These are phyloP conservation scores for Aleiodes testaceus DNA, from an alignment of 2,888 invertebrate species.

Conservation along the genomic window DNA sequence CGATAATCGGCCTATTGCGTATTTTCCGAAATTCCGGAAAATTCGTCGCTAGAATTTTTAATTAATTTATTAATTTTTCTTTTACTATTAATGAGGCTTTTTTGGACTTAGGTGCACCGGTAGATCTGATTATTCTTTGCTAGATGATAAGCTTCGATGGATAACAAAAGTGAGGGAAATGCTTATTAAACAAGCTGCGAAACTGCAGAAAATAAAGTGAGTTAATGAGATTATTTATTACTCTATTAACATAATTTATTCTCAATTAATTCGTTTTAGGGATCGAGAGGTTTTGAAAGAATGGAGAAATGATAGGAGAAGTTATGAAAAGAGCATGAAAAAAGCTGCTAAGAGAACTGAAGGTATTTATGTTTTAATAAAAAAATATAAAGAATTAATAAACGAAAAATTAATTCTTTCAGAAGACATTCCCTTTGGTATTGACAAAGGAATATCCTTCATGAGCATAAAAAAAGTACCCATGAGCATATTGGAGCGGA, in stretches of 20 bases:
- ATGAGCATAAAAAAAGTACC: neutral
- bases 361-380: slow-evolving; percentile 52
- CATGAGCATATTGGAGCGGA: neutral
- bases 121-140: slow-evolving; percentile 48
- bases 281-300: slow-evolving; percentile 74
- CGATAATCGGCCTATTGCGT: slow-evolving; percentile 45
- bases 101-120: slow-evolving; percentile 58
- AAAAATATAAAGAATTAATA: neutral
- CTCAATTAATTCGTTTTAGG: slow-evolving; percentile 59
- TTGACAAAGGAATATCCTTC: slow-evolving; percentile 73
- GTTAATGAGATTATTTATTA: slow-evolving; percentile 47
- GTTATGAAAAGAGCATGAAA: slow-evolving; percentile 60
- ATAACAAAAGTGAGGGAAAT: slow-evolving; percentile 76
- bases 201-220: slow-evolving; percentile 79
- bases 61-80: slow-evolving; percentile 11
- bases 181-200: slow-evolving; percentile 75
- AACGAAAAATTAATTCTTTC: slow-evolving; percentile 60
- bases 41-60: slow-evolving; percentile 11
- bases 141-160: slow-evolving; percentile 68
- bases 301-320: slow-evolving; percentile 75
- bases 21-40: slow-evolving; percentile 43
- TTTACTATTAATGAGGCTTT: neutral
- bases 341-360: slow-evolving; percentile 61
- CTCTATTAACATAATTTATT: slow-evolving; percentile 3
- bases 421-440: slow-evolving; percentile 74